These are phyloP conservation scores for Agrilus biguttatus DNA, from an alignment of 2,888 invertebrate genomes.

Conservation along the genomic window DNA sequence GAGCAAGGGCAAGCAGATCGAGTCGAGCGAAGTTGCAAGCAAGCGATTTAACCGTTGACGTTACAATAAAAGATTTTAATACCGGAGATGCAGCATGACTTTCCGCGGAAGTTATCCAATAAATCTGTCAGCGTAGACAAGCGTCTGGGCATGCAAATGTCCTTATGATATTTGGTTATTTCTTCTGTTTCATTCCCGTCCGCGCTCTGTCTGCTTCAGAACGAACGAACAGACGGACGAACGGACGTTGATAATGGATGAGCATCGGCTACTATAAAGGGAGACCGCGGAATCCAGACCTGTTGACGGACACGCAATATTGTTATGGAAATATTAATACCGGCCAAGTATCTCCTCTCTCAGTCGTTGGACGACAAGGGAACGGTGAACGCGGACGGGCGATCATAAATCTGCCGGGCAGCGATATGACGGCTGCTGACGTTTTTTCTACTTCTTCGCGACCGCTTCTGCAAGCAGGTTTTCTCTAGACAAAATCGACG, in stretches of 20 bases:
- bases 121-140: constrained; percentile 29
- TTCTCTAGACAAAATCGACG: too few relatives aligned
- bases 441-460: too few relatives aligned
- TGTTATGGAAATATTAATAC: constrained; percentile 33
- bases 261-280: constrained; percentile 18
- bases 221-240: constrained; percentile 16
- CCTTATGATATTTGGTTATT: constrained; percentile 27
- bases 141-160: constrained; percentile 29
- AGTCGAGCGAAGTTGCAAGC: too few relatives aligned
- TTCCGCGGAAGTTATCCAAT: constrained; percentile 23
- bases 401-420: constrained; percentile 1
- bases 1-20: too few relatives aligned
- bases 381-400: background rate
- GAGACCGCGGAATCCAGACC: constrained; percentile 8
- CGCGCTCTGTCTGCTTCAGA: too few relatives aligned
- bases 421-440: background rate
- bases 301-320: constrained; percentile 30
- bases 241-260: constrained; percentile 23
- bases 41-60: constrained; percentile 5
- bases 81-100: constrained; percentile 15
- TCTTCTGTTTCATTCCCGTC: constrained; percentile 9
- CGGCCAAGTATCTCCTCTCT: constrained; percentile 4
- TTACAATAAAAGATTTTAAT: constrained; percentile 27
- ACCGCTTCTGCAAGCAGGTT: too few relatives aligned
- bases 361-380: too few relatives aligned